Base-by-base conservation (phyloP, 2,797 vertebrate species). In the Tamandua tetradactyla region DNA sequence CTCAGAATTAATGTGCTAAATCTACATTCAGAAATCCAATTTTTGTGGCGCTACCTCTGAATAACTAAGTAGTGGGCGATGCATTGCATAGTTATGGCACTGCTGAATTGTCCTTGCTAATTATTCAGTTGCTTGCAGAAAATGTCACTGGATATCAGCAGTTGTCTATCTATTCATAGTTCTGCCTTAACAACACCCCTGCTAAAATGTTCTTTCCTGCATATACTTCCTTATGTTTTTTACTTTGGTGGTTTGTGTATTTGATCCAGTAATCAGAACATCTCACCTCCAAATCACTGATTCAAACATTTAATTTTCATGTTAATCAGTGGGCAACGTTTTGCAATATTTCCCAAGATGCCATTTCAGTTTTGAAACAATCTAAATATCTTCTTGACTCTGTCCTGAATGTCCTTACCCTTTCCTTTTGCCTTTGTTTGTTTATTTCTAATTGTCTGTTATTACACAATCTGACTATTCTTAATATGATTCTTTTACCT, bases 21-120 rank as follows among this genome's bases (percentile, higher is more conserved):
- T 91, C 44, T 95, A n/a, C 25, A 95, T 71, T 93, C 44, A 89
- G 62, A 89, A 95, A 82, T 79, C 44, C 89, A 72, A 49, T 94
- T 89, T 94, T 87, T 82, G n/a, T 93, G 69, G 57, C 82, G 35
- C 74, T 87, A 82, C 0, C 13, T 74, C 44, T 95, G 84, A 93
- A 83, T 78, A 88, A 52, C 78, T 96, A 94, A 94, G 40, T 59
- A 96, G 91, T 83, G 8, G 85, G 22, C 35, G 86, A 80, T 8
- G 30, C 75, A 18, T 72, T 84, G 62, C 57, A 79, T 57, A 92
- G 87, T 93, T 71, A 76, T 52, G 55, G 42, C 15, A 12, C 55
- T 76, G 25, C 55, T 69, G 32, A 13, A n/a, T 75, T 27, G 49
- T 72, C n/a, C 35, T 88, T 85, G 72, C 74, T 81, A 91, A 23